Conservation (phyloP, 2,113 vertebrate genomes). For the Sarotherodon lohbergeri region DNA sequence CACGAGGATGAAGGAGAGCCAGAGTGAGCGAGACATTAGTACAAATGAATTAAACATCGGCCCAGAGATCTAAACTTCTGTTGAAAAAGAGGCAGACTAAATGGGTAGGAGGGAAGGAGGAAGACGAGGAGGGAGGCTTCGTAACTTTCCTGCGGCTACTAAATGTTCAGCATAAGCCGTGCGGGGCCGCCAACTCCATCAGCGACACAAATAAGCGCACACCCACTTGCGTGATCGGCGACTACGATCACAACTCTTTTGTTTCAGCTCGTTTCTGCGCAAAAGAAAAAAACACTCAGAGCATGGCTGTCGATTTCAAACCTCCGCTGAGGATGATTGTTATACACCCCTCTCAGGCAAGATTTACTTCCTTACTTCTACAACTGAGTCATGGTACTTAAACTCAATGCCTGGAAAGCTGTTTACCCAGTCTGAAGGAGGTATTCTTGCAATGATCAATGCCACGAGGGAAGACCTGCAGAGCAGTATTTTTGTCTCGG, state of each 20-base stretch:
- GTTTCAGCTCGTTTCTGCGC: conserved; percentile 10
- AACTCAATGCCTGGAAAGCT: conserved; percentile 13
- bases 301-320: background rate
- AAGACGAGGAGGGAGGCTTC: background rate
- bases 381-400: conserved; percentile 41
- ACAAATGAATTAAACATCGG: conserved; percentile 51
- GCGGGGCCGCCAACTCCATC: background rate
- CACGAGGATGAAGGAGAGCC: conserved; percentile 21
- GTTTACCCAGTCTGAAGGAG: conserved; percentile 20
- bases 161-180: background rate
- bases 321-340: conserved; percentile 33
- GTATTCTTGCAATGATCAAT: conserved; percentile 55
- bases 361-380: conserved; percentile 51
- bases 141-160: background rate
- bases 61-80: conserved; percentile 31
- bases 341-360: conserved; percentile 30
- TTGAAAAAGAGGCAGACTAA: conserved; percentile 23
- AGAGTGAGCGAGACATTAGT: conserved; percentile 43
- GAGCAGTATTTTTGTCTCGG: conserved; percentile 27
- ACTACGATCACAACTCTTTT: background rate
- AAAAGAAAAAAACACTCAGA: background rate
- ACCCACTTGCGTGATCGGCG: background rate
- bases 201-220: background rate
- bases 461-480: conserved; percentile 45
- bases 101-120: background rate